A percentile compares a stretch with the other conserved stretches of the same genome.
Evolutionary conservation across 1,140 invertebrate species (phyloP).

Genomic region (Aphis craccivora): DNA sequence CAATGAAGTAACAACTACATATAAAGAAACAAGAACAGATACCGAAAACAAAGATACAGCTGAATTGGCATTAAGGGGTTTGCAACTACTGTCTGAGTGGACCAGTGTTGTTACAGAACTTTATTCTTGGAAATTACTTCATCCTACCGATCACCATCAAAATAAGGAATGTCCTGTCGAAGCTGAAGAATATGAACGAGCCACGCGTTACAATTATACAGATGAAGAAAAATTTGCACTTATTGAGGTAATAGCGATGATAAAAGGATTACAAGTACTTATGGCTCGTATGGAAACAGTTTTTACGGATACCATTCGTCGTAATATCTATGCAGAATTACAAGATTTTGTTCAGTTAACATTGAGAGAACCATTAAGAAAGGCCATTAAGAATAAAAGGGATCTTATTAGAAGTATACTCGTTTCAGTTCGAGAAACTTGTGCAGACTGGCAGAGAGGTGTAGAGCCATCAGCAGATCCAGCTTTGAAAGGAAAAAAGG

Average conservation of each 20-base stretch:
- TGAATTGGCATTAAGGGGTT: conserved; percentile 88
- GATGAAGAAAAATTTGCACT: conserved; percentile 98
- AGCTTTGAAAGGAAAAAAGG: conserved; percentile 93
- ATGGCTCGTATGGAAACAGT: conserved; percentile 98
- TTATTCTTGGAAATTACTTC: conserved; percentile 97
- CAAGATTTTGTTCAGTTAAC: conserved; percentile 96
- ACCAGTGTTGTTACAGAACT: conserved; percentile 96
- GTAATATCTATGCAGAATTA: conserved; percentile 94
- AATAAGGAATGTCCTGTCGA: conserved; percentile 95
- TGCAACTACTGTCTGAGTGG: conserved; percentile 96
- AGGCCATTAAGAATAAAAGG: conserved; percentile 98
- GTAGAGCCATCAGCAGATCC: conserved; percentile 92
- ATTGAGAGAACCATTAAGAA: conserved; percentile 90
- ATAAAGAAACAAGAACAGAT: conserved; percentile 91
- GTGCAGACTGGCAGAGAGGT: conserved; percentile 94
- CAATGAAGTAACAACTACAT: conserved; percentile 89
- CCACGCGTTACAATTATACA: conserved; percentile 97
- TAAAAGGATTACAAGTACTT: conserved; percentile 96
- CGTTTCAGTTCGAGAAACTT: conserved; percentile 93
- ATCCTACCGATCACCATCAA: conserved; percentile 96
- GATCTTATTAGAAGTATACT: conserved; percentile 94
- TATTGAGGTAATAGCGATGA: conserved; percentile 99
- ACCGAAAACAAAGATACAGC: conserved; percentile 91
- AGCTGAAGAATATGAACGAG: conserved; percentile 99
- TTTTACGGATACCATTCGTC: conserved; percentile 93